Base-by-base conservation (phyloP, 1,140 invertebrate genomes). In the Bombus confusus region DNA sequence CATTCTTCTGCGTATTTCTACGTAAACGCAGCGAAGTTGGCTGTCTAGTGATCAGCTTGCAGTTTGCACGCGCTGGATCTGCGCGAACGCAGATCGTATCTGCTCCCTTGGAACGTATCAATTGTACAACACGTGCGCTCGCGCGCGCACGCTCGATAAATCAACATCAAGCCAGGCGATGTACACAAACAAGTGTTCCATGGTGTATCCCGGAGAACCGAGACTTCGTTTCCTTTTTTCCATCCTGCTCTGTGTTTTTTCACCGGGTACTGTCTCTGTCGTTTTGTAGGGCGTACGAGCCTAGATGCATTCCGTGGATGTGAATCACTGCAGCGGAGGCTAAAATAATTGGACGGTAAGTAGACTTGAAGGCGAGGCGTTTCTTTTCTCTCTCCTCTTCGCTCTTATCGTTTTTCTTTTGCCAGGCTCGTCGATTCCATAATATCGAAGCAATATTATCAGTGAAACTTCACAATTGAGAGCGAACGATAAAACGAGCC, bases 331-430 rank as follows among this genome's bases (percentile, higher is more conserved):
- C 57, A 9, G 34, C 15, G 31, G 25, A 72, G 76, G 52, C 31
- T 84, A 62, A 84, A 72, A 79, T 84, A 84, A 84, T 84, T 84
- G 82, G 66, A 68, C 80, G 71, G 57, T 74, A 82, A 84, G 82
- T 84, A 72, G 68, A 84, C 39, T 72, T 28, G 66, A 78, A 84
- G 83, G 52, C 68, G 41, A 72, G 52, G 39, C 28, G 82, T 71
- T 72, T 62, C 41, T 39, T n/a, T 34, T n/a, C 28, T 5, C n/a
- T 77, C 25, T 76, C 13, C 22, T 22, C 10, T 43, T 47, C n/a
- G 1, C 1, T 28, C 5, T 43, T 47, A 37, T 31, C 6, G 28
- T 59, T 12, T 41, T 62, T 1, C 10, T 25, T 52, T 68, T 4
- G 4, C 18, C 47, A 22, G 47, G 47, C 0, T 22, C 47, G 47